Conservation (phyloP, 2,113 vertebrate species). For the Fulmarus glacialis region DNA sequence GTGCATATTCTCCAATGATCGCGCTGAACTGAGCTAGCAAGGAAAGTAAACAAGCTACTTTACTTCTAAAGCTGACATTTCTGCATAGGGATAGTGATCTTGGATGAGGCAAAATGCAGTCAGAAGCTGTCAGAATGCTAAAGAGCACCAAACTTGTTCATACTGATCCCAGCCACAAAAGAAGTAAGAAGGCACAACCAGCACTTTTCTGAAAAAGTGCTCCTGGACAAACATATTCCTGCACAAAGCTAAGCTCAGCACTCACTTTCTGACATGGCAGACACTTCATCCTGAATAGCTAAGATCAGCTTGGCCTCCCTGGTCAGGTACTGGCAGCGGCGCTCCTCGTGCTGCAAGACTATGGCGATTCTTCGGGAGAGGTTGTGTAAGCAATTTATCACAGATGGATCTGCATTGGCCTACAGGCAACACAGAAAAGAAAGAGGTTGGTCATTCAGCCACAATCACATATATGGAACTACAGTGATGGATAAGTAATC, state of each 20-base stretch:
- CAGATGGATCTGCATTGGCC: constrained; percentile 92
- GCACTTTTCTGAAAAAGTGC: neutral
- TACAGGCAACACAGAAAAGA: constrained; percentile 2
- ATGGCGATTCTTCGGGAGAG: constrained; percentile 93
- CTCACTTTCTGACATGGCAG: constrained; percentile 91
- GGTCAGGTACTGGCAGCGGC: constrained; percentile 95
- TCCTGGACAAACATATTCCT: neutral
- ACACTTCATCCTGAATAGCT: constrained; percentile 93
- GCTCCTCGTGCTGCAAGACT: constrained; percentile 94
- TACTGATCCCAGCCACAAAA: neutral
- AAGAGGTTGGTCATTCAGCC: neutral
- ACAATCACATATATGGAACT: fast-evolving
- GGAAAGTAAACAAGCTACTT: neutral
- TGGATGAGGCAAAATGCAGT: neutral
- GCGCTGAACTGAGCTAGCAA: neutral
- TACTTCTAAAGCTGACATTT: neutral
- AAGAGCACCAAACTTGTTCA: neutral
- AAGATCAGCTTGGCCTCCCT: constrained; percentile 96
- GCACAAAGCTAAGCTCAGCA: neutral
- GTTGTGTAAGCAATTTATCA: constrained; percentile 94
- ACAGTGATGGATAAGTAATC: neutral
- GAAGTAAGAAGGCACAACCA: neutral
- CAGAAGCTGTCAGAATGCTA: neutral
- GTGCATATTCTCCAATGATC: neutral
- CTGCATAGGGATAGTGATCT: neutral